Conservation (phyloP, 2,888 invertebrate genomes). For the Sesamia inferens region DNA sequence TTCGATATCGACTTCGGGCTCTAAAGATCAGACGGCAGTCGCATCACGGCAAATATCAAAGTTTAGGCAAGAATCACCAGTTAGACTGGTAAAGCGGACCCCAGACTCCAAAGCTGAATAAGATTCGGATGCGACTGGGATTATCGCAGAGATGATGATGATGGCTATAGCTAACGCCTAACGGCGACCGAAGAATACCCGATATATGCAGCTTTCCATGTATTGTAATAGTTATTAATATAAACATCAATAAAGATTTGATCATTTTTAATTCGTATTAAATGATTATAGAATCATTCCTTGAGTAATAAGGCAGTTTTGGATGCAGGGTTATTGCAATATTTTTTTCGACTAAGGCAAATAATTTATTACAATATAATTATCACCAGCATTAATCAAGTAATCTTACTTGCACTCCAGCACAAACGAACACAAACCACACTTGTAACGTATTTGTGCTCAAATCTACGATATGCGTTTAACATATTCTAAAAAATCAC, state of each 20-base stretch:
- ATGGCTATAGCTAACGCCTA: no score
- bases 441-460: constrained; percentile 18
- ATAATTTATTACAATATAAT: background rate
- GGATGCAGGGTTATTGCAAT: constrained; percentile 13
- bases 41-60: no score
- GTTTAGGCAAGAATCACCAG: no score
- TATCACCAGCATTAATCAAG: constrained; percentile 1
- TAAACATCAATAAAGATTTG: constrained; percentile 24
- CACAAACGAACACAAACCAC: constrained; percentile 15
- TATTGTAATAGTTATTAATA: constrained; percentile 2
- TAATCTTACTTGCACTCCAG: constrained; percentile 12
- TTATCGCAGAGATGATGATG: no score
- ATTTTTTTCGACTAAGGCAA: constrained; percentile 45
- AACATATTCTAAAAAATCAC: constrained; percentile 44
- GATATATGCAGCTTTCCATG: background rate
- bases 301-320: constrained; percentile 37
- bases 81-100: no score
- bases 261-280: constrained; percentile 24
- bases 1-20: no score
- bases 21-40: no score
- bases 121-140: no score
- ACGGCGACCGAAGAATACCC: no score
- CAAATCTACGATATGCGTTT: constrained; percentile 44
- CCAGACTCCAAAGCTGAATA: no score
- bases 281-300: constrained; percentile 6